Percentiles rank a stretch among this genome's conserved stretches.
These are phyloP conservation scores for Ibidorhyncha struthersii DNA, from an alignment of 2,113 vertebrate genomes.

Conservation along the genomic window DNA sequence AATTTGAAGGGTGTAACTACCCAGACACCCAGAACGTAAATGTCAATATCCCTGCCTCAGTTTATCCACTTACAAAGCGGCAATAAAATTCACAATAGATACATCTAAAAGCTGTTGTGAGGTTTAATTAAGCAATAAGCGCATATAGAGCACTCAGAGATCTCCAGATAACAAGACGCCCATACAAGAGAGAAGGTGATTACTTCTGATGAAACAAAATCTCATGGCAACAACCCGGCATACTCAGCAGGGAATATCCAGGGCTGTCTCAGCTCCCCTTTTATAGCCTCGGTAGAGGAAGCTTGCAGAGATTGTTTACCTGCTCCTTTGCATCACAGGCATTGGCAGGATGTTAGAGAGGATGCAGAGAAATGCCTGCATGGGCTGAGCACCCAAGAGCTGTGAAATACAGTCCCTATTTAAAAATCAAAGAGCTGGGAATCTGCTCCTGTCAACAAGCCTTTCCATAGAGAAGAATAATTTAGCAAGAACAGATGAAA, in stretches of 20 bases:
- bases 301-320: neutral
- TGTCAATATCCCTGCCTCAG: neutral
- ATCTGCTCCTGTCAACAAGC: neutral
- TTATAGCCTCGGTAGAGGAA: neutral
- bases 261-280: neutral
- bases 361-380: neutral
- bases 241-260: conserved; percentile 1
- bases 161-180: conserved; percentile 3
- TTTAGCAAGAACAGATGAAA: conserved; percentile 34
- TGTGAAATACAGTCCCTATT: neutral
- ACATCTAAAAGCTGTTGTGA: neutral
- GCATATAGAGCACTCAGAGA: neutral
- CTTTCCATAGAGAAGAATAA: conserved; percentile 2
- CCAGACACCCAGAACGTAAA: neutral
- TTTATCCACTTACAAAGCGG: neutral
- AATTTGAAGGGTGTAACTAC: neutral
- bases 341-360: neutral
- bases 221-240: neutral
- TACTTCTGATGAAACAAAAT: conserved; percentile 25
- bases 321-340: neutral
- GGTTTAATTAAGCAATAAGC: conserved; percentile 40
- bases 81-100: conserved; percentile 7
- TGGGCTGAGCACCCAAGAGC: neutral
- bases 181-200: neutral
- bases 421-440: conserved; percentile 12